phyloP scores from a whole-genome alignment of 1,140 invertebrate species.

The Leptoteleia sp. region DNA sequence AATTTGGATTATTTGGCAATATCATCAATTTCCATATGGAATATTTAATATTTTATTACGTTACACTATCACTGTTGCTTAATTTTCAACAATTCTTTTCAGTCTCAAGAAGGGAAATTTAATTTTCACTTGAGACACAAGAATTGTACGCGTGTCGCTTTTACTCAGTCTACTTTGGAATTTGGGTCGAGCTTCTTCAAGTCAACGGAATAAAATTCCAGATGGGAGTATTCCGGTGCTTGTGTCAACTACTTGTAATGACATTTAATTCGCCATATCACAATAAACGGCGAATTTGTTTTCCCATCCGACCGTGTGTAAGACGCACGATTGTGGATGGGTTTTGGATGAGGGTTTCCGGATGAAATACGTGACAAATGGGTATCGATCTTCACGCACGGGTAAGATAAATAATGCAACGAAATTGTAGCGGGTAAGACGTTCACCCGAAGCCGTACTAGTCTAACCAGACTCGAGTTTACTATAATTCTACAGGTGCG shows the following conservation, averaged over 20 bases:
- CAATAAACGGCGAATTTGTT: constrained; percentile 11
- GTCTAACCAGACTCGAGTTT: constrained; percentile 2
- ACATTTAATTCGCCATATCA: constrained; percentile 37
- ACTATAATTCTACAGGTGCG: constrained; percentile 15
- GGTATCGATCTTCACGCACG: neutral
- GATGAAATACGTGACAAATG: neutral
- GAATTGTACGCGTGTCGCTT: constrained; percentile 38
- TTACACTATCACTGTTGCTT: too few species aligned
- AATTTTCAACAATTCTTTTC: too few species aligned
- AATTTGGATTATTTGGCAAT: too few species aligned
- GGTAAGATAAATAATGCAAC: neutral
- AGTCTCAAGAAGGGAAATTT: constrained; percentile 18
- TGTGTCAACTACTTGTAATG: constrained; percentile 39
- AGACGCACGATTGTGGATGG: neutral
- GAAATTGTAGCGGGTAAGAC: constrained; percentile 9
- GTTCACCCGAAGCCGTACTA: constrained; percentile 34
- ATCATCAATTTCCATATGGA: too few species aligned
- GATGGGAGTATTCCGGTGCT: constrained; percentile 31
- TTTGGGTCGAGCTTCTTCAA: constrained; percentile 52
- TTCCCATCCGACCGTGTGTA: neutral
- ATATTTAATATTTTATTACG: too few species aligned
- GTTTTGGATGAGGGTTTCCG: neutral
- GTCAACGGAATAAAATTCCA: constrained; percentile 57
- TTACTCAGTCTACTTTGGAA: constrained; percentile 45
- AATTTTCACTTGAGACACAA: too few species aligned